Evolutionary conservation across 2,113 vertebrate genomes (phyloP), one percentile per base, ranked within the genome.

Genomic region (Eulacestoma nigropectus): DNA sequence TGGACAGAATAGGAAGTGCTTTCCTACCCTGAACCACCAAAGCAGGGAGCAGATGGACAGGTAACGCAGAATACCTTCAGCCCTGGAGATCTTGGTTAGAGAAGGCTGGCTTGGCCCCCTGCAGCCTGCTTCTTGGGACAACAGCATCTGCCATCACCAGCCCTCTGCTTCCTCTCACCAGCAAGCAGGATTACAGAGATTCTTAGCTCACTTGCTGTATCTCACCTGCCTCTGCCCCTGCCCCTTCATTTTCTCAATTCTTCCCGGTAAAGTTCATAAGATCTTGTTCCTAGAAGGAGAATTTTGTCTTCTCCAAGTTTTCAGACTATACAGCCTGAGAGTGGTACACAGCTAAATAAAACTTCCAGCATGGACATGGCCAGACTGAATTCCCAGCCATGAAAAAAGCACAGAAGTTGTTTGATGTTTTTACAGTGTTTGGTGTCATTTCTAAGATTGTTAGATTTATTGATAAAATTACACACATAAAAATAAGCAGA

Each of bases 71-170:
- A n/a, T 25, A 9, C 10, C 16, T 55, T 74, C 8, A 50, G 26
- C 18, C 7, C 29, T 37, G 4, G 10, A 27, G 16, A 7, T 41
- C 19, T 18, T 1, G 0, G 2, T 2, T 33, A 32, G 23, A 25
- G n/a, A 77, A 52, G 25, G 13, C 7, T 69, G 33, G 2, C 25
- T 49, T 53, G 41, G 11, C 5, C 4, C 33, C 30, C 17, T 7
- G 33, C 32, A 64, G 10, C 30, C 19, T 26, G 49, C 5, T 39
- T 30, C 33, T 9, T 50, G 26, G 33, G 74, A 68, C 13, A 16
- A 14, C 49, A 50, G 42, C 30, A 16, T 33, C 12, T 21, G 11
- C 47, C 5, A 9, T 8, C 39, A n/a, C 20, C 6, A 50, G 13
- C 20, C 47, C 21, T 44, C 29, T 3, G 0, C 22, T 29, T 21